These are phyloP conservation scores for Aurelia sp. DNA, from an alignment of 30 jellyfish, hydroid and myxozoan species.

Conservation along the genomic window DNA sequence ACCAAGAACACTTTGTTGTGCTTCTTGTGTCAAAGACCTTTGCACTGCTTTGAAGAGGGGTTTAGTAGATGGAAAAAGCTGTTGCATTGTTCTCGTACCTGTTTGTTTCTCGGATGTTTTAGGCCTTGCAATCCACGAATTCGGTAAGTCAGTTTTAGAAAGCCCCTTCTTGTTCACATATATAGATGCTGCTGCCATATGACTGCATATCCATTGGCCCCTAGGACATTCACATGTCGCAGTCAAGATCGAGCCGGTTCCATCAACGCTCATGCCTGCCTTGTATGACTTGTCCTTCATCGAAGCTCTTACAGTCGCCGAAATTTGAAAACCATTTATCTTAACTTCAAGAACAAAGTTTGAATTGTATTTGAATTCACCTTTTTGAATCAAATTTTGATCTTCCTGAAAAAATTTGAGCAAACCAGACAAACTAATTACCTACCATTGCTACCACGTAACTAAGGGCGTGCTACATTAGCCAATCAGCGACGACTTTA, in stretches of 20 bases:
- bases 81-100: not conserved
- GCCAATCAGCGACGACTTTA: no score
- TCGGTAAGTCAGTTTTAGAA: constrained; percentile 23
- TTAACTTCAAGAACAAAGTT: no score
- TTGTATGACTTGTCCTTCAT: not conserved
- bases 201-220: constrained; percentile 32
- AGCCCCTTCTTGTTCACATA: constrained; percentile 30
- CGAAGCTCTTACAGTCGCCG: no score
- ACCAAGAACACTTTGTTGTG: no score
- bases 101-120: not conserved
- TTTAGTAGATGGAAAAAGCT: constrained; percentile 5
- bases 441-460: no score
- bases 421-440: no score
- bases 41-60: not conserved
- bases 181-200: constrained; percentile 29
- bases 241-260: not conserved
- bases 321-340: no score
- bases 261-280: not conserved
- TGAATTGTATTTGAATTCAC: no score
- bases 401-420: no score
- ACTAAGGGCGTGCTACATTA: no score
- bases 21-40: no score
- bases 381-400: no score
- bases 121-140: constrained; percentile 16
- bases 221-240: constrained; percentile 19